Evolutionary conservation across 2,113 vertebrate species (phyloP).

Genomic region (Ictalurus furcatus): DNA sequence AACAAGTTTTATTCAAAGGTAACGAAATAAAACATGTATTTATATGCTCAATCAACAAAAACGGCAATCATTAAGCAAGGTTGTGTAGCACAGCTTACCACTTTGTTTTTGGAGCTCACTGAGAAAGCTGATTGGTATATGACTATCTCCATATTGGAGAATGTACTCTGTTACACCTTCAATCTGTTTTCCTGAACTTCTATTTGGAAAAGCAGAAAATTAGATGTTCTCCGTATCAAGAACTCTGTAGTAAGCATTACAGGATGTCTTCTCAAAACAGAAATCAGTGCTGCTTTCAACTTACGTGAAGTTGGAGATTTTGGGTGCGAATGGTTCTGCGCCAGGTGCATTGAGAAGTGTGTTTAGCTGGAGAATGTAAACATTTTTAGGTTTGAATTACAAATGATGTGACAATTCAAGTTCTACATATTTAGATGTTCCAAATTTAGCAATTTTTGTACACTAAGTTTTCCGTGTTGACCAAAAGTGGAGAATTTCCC

Average conservation of each 20-base stretch:
- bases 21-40: neutral
- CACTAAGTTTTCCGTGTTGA: too few relatives aligned
- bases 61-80: too few relatives aligned
- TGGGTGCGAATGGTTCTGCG: neutral
- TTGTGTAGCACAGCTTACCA: too few relatives aligned
- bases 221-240: neutral
- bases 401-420: too few relatives aligned
- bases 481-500: too few relatives aligned
- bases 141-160: constrained; percentile 1
- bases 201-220: neutral
- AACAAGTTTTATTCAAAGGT: too few relatives aligned
- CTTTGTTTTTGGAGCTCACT: neutral
- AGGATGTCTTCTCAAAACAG: neutral
- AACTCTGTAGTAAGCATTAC: neutral
- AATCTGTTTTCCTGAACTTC: neutral
- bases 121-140: neutral
- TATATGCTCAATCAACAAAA: too few relatives aligned
- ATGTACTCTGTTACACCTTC: neutral
- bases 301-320: neutral
- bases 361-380: neutral
- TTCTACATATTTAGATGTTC: neutral
- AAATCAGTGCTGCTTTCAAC: neutral
- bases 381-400: neutral
- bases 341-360: neutral
- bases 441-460: too few relatives aligned